phyloP scores from a whole-genome alignment of 2,888 invertebrate genomes.

The Trichacis sp. region DNA sequence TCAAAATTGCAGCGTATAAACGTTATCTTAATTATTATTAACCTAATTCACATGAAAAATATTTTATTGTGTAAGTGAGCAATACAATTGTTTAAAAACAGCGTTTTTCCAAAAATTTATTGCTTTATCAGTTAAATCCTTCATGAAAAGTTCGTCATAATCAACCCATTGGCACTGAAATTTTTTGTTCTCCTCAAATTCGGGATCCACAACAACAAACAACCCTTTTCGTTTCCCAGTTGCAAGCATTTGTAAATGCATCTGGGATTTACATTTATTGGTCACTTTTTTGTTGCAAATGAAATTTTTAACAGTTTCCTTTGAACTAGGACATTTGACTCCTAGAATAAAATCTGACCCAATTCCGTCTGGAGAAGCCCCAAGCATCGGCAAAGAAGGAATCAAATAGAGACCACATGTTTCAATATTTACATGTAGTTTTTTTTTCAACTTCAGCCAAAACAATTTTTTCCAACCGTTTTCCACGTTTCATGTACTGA shows the following conservation, averaged over 20 bases:
- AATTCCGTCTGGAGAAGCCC: slow-evolving; percentile 38
- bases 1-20: too few relatives aligned
- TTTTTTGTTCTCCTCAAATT: slow-evolving; percentile 38
- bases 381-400: slow-evolving; percentile 25
- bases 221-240: slow-evolving; percentile 38
- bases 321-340: slow-evolving; percentile 30
- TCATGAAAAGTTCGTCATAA: background rate
- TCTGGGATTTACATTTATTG: slow-evolving; percentile 29
- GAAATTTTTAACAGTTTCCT: background rate
- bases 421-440: background rate
- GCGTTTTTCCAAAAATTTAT: too few relatives aligned
- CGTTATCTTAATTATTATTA: too few relatives aligned
- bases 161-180: background rate
- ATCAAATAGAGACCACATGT: slow-evolving; percentile 25
- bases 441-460: background rate
- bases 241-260: slow-evolving; percentile 49
- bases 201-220: slow-evolving; percentile 46
- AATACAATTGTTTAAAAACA: too few relatives aligned
- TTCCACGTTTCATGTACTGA: slow-evolving; percentile 5
- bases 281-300: background rate
- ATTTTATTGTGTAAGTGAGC: too few relatives aligned
- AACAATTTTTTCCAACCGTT: background rate
- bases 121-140: too few relatives aligned
- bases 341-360: slow-evolving; percentile 31
- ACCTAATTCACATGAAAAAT: too few relatives aligned